These are phyloP conservation scores for Drosophila teissieri DNA, from an alignment of 1,140 invertebrate genomes.

Conservation along the genomic window DNA sequence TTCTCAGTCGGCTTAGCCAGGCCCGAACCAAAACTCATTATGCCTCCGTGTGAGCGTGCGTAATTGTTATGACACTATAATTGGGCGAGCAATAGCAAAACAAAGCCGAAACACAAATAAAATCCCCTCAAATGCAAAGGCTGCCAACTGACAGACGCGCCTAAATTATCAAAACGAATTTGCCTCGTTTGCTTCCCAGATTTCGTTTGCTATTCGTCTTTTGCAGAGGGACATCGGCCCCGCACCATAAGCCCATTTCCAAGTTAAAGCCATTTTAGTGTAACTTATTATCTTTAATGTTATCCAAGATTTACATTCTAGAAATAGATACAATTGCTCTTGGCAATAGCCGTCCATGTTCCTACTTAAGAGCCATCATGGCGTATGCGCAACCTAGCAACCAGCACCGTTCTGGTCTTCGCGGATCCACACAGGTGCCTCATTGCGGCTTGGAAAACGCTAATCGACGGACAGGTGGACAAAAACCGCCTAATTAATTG, in stretches of 20 bases:
- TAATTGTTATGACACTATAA: slow-evolving; percentile 78
- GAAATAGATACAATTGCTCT: too few relatives aligned
- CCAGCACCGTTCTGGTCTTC: slow-evolving; percentile 27
- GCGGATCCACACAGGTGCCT: slow-evolving; percentile 24
- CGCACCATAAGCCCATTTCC: slow-evolving; percentile 2
- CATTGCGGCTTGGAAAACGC: slow-evolving; percentile 8
- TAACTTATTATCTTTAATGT: too few relatives aligned
- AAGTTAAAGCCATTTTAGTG: too few relatives aligned
- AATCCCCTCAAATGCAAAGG: slow-evolving; percentile 12
- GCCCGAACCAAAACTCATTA: slow-evolving; percentile 61
- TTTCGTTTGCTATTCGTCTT: slow-evolving; percentile 34
- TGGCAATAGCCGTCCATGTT: too few relatives aligned
- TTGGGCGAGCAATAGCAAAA: slow-evolving; percentile 57
- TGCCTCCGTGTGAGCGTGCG: slow-evolving; percentile 33
- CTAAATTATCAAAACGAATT: slow-evolving; percentile 58
- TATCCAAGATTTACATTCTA: neutral
- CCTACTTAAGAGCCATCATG: slow-evolving; percentile 2
- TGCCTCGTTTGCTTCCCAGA: slow-evolving; percentile 51
- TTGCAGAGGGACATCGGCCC: slow-evolving; percentile 15
- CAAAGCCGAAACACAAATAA: slow-evolving; percentile 30
- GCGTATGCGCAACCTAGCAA: slow-evolving; percentile 25
- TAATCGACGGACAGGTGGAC: slow-evolving; percentile 21
- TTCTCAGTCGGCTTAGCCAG: slow-evolving; percentile 33
- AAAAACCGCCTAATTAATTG: slow-evolving; percentile 33
- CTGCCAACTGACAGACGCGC: slow-evolving; percentile 62